Evolutionary conservation across 2,113 vertebrate species (phyloP).

Genomic region (Pseudopodoces humilis): DNA sequence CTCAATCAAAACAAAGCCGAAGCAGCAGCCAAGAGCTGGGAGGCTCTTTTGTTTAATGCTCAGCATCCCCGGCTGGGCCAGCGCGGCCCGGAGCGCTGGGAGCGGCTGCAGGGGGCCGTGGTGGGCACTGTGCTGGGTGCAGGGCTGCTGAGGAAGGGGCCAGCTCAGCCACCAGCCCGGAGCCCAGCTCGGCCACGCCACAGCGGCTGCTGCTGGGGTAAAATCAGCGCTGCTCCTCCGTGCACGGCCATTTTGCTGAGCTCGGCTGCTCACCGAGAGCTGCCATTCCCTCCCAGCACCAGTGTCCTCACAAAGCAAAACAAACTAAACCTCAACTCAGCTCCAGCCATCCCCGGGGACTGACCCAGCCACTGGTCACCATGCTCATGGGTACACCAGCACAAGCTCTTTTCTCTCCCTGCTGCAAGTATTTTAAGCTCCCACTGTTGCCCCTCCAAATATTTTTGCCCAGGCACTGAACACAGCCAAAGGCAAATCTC

Average conservation of each 20-base stretch:
- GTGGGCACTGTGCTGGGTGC: neutral
- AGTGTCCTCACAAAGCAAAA: neutral
- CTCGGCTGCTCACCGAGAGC: accelerated
- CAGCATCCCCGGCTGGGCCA: neutral
- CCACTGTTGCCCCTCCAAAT: neutral
- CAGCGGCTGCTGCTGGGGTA: neutral
- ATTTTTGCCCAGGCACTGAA: neutral
- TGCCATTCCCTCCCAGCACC: neutral
- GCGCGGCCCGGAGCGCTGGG: neutral
- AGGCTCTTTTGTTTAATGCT: slow-evolving; percentile 64
- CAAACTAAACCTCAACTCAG: neutral
- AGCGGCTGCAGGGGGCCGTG: neutral
- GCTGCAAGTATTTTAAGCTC: neutral
- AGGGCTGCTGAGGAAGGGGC: neutral
- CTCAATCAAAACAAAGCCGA: slow-evolving; percentile 69
- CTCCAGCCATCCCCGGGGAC: neutral
- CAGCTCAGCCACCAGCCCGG: accelerated
- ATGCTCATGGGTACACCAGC: accelerated
- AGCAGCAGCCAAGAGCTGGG: slow-evolving; percentile 47
- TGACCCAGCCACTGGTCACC: accelerated
- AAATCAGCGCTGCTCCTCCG: neutral
- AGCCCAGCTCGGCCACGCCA: neutral
- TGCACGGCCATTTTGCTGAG: slow-evolving; percentile 38
- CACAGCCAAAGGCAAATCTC: neutral
- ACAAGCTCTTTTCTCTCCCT: neutral